phyloP scores from a whole-genome alignment of 2,797 vertebrate species.

The Diplodus puntazzo region DNA sequence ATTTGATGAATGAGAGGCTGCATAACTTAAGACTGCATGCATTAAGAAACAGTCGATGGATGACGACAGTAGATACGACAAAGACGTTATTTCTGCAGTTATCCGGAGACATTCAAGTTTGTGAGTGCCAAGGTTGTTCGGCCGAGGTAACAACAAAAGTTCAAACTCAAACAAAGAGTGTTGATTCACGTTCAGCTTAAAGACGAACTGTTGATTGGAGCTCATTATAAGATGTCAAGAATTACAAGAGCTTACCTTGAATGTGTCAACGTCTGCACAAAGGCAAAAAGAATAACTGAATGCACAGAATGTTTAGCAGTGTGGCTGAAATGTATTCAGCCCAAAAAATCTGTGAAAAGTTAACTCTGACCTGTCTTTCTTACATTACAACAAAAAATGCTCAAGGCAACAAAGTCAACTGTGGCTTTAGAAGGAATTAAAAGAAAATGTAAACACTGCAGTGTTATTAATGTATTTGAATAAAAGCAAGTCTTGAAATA shows the following conservation, averaged over 20 bases:
- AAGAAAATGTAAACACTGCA: not conserved
- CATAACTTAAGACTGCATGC: not conserved
- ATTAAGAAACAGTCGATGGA: not conserved
- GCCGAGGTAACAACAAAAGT: not conserved
- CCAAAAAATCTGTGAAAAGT: not conserved
- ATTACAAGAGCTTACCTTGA: slow-evolving; percentile 13
- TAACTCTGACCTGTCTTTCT: too few species aligned
- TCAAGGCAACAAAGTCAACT: not conserved
- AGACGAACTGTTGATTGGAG: not conserved
- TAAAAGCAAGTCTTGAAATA: not conserved
- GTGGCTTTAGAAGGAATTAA: not conserved
- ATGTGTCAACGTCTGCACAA: not conserved
- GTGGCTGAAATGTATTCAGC: not conserved
- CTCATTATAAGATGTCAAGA: slow-evolving; percentile 2
- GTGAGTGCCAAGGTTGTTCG: not conserved
- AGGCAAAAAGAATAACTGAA: slow-evolving; percentile 3
- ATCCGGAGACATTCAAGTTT: slow-evolving; percentile 23
- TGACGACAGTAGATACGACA: not conserved
- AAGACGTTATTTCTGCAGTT: slow-evolving; percentile 9
- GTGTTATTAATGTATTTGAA: not conserved
- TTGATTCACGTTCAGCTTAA: slow-evolving; percentile 9
- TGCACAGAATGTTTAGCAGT: not conserved
- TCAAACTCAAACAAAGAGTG: slow-evolving; percentile 1
- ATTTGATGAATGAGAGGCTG: not conserved
- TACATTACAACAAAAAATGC: too few species aligned